Evolutionary conservation across 1,140 invertebrate genomes (phyloP).

Genomic region (Pogonomyrmex californicus): DNA sequence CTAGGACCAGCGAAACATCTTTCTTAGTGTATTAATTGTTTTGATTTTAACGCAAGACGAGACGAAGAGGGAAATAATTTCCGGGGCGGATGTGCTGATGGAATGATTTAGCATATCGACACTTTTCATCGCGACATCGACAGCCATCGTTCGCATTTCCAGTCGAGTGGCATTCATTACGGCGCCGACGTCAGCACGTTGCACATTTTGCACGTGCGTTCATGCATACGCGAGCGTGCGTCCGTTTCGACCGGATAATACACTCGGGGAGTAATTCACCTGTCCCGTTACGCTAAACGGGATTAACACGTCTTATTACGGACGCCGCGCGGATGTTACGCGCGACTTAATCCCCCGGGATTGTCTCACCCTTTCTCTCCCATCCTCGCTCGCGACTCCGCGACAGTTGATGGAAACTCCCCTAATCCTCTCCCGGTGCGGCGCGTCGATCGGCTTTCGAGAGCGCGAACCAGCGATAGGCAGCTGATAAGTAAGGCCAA

Average conservation of each 20-base stretch:
- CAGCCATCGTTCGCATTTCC: background rate
- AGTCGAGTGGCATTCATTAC: conserved; percentile 10
- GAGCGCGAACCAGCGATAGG: background rate
- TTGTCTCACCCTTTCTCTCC: too few species aligned
- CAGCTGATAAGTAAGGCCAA: background rate
- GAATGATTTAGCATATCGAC: conserved; percentile 19
- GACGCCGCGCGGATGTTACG: background rate
- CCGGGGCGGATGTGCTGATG: background rate
- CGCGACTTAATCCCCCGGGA: background rate
- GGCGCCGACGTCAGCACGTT: conserved; percentile 7
- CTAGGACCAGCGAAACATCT: too few species aligned
- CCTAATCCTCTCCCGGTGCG: background rate
- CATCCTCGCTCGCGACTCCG: background rate
- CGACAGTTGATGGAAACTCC: background rate
- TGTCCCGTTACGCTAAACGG: conserved; percentile 51
- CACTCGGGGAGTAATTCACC: conserved; percentile 16
- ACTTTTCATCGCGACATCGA: conserved; percentile 11
- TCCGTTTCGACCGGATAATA: conserved; percentile 21
- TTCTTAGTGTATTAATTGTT: too few species aligned
- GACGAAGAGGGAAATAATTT: background rate
- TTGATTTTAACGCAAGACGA: background rate
- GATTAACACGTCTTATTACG: conserved; percentile 25
- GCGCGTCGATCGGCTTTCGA: background rate
- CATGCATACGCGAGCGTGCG: conserved; percentile 32
- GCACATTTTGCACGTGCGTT: conserved; percentile 38